Base-by-base conservation (phyloP, 2,888 invertebrate genomes). In the Athetis lepigone region DNA sequence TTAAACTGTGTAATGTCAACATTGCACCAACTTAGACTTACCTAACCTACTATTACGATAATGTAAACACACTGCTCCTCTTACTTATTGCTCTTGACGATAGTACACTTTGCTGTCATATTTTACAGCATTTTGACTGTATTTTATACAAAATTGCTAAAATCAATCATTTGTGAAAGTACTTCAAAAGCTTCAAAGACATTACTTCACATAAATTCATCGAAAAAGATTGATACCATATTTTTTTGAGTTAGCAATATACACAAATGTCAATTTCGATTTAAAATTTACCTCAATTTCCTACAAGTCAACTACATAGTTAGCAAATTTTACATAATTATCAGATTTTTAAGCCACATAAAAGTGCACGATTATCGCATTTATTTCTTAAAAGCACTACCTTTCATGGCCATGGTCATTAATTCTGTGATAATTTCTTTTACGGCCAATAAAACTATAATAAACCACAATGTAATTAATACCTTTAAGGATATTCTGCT, bases 401-500 rank as follows among this genome's bases (percentile, higher is more conserved):
- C 19, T 39, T 52, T 52, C 19, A 52, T 63, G 45, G 43, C 19
- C 46, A 49, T 9, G 7, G 45, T 27, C 47, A 59, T 67, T 42
- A 56, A 25, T 56, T 45, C 25, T 21, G 21, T 52, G 42, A 67
- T 52, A 55, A 74, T 62, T 64, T 70, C 18, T 52, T 77, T 71
- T 51, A 78, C 56, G 43, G 45, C 18, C 55, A 60, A 58, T 71
- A 68, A 75, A 68, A 62, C 39, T 50, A 51, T 58, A 33, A 46
- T 66, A 62, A 62, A 71, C n/a, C 47, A 75, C 71, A 62, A 42
- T 74, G 62, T 64, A 39, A 68, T 75, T 61, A 73, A 73, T 80
- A 65, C 69, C 45, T 19, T 27, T 37, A 51, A 57, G 45, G 47
- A 51, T 65, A 50, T 46, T 46, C 45, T 51, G 62, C 56, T 73